These are phyloP conservation scores for Dasyornis broadbenti DNA, from an alignment of 2,113 vertebrate genomes.

Conservation along the genomic window DNA sequence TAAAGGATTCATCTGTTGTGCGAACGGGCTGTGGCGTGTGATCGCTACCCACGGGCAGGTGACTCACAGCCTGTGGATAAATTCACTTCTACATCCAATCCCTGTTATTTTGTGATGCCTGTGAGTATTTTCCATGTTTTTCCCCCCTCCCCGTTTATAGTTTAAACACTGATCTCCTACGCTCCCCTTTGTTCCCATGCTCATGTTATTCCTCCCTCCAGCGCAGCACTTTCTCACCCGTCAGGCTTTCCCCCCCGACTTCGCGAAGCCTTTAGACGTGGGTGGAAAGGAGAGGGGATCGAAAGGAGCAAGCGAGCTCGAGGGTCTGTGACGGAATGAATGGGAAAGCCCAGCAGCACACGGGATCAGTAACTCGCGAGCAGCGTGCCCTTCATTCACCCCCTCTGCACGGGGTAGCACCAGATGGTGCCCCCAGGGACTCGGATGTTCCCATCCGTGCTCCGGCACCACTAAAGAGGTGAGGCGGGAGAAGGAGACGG, in stretches of 20 bases:
- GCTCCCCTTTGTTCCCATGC: background rate
- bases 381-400: conserved; percentile 59
- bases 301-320: background rate
- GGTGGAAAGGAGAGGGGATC: background rate
- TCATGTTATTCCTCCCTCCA: background rate
- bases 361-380: conserved; percentile 54
- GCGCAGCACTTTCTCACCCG: background rate
- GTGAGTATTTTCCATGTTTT: background rate
- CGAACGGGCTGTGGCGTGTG: background rate
- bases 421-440: conserved; percentile 72
- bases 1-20: conserved; percentile 13
- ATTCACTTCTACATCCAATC: background rate
- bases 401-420: conserved; percentile 40
- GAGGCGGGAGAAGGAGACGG: conserved; percentile 46
- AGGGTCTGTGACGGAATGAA: background rate
- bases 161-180: background rate
- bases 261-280: background rate
- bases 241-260: background rate
- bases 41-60: background rate
- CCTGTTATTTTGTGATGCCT: background rate
- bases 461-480: conserved; percentile 51
- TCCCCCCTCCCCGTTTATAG: background rate
- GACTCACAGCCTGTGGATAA: background rate
- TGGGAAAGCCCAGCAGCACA: background rate
- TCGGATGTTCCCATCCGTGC: conserved; percentile 50